A percentile compares a stretch with the other conserved stretches of the same genome.
Conservation (phyloP, 2,888 invertebrate genomes). For the Polyommatus icarus region DNA sequence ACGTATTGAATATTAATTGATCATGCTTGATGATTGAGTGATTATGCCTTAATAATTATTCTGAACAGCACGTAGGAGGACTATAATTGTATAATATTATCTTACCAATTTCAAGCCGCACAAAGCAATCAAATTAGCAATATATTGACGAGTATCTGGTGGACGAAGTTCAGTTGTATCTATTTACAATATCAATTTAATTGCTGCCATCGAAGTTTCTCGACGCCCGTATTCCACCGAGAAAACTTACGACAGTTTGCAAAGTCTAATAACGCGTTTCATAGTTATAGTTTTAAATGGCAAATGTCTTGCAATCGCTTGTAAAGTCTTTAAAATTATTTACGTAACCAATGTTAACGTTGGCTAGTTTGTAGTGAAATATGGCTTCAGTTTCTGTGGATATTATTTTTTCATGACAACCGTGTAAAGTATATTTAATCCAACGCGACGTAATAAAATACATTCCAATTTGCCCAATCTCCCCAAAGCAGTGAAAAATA, state of each 20-base stretch:
- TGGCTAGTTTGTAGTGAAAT: background rate
- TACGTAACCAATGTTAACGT: background rate
- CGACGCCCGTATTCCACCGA: constrained; percentile 1
- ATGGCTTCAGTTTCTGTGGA: background rate
- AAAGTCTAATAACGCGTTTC: constrained; percentile 20
- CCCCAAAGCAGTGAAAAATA: no score
- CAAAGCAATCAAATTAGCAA: constrained; percentile 3
- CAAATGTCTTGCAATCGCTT: background rate
- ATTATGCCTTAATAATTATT: no score
- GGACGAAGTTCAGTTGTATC: constrained; percentile 41
- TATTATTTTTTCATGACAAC: background rate
- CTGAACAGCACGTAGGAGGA: no score
- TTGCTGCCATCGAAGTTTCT: constrained; percentile 36
- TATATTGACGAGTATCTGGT: background rate
- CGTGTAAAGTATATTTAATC: no score
- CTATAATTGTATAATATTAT: background rate
- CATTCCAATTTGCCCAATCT: background rate
- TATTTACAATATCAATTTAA: constrained; percentile 47
- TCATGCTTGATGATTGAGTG: no score
- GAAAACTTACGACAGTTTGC: constrained; percentile 11
- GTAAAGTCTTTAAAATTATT: background rate
- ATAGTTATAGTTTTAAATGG: background rate
- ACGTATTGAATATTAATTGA: no score
- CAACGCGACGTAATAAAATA: background rate
- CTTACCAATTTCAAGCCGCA: background rate